Base-by-base conservation (phyloP, 1,140 invertebrate genomes). In the Dryas iulia region DNA sequence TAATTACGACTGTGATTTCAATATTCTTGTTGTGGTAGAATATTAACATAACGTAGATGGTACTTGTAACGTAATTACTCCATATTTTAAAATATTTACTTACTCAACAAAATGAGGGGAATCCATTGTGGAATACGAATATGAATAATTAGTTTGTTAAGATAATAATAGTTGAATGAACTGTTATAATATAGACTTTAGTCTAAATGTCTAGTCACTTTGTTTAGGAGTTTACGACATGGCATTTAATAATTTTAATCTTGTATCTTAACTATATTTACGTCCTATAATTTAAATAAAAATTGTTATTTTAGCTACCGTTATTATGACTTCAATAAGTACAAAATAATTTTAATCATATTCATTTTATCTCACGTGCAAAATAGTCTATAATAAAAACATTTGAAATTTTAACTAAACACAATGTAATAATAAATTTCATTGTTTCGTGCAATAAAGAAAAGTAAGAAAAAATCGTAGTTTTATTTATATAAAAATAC, bases 1-100 rank as follows among this genome's bases (percentile, higher is more conserved):
- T 3, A 62, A 62, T 62, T 62, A 39, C 39, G 47, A 28, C 35
- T 62, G 35, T 62, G 59, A 62, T 52, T 62, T 52, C 33, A 62
- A 52, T 62, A 18, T 52, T 47, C 39, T 47, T 47, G 39, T 47
- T 47, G 39, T 47, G 39, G 14, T 47, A 47, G 18, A 21, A 47
- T 18, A 47, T 47, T 18, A 47, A 47, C 8, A 47, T 21, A 47
- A 47, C 8, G 21, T 21, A 31, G 8, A 10, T 14, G 18, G 7
- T 47, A 47, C 39, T 18, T 21, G 8, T 21, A 21, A 21, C 39
- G 39, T 47, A 6, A 18, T 47, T 47, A 47, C 8, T 31, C 30
- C 39, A n/a, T 18, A 18, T 18, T 8, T 47, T 47, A 21, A 47
- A 47, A 21, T 47, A 21, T 18, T 47, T 47, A 47, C 39, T 47